Percentiles rank a stretch among this genome's conserved stretches.
Conservation (phyloP, 2,888 invertebrate species). For the Leptinotarsa peninsularis region DNA sequence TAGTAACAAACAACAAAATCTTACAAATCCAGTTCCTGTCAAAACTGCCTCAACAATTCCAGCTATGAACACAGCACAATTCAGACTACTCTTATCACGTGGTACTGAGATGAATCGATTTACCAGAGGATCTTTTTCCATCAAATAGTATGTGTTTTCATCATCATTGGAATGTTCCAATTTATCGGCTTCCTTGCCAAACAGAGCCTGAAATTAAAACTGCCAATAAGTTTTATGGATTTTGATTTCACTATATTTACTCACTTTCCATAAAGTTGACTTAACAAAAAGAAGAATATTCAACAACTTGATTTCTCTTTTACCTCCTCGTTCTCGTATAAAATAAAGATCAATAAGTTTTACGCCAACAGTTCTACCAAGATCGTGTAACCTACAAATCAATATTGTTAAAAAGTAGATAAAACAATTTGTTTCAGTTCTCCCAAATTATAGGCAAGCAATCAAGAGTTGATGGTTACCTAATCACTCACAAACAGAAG, state of each 20-base stretch:
- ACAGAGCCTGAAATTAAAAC: conserved; percentile 77
- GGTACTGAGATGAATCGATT: conserved; percentile 98
- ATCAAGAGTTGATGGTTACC: no score
- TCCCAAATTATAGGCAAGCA: no score
- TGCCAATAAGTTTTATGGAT: background rate
- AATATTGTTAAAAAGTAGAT: background rate
- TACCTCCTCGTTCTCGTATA: conserved; percentile 91
- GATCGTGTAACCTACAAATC: conserved; percentile 82
- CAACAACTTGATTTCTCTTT: conserved; percentile 93
- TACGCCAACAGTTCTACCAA: conserved; percentile 95
- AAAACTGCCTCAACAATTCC: conserved; percentile 98
- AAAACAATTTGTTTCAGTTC: no score
- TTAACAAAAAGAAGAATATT: conserved; percentile 96
- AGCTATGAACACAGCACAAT: conserved; percentile 98
- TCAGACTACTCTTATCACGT: conserved; percentile 95
- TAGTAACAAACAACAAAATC: conserved; percentile 58
- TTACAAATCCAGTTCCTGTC: conserved; percentile 95
- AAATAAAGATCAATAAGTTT: conserved; percentile 94
- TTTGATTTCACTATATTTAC: conserved; percentile 4
- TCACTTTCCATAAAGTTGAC: conserved; percentile 95
- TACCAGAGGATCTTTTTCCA: conserved; percentile 96
- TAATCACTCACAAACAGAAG: no score
- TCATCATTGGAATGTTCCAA: conserved; percentile 98
- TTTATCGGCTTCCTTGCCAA: conserved; percentile 98
- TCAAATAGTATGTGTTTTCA: conserved; percentile 96